A percentile compares a stretch with the other conserved stretches of the same genome.
phyloP scores from a whole-genome alignment of 2,888 invertebrate genomes.

The Subacronicta megacephala region DNA sequence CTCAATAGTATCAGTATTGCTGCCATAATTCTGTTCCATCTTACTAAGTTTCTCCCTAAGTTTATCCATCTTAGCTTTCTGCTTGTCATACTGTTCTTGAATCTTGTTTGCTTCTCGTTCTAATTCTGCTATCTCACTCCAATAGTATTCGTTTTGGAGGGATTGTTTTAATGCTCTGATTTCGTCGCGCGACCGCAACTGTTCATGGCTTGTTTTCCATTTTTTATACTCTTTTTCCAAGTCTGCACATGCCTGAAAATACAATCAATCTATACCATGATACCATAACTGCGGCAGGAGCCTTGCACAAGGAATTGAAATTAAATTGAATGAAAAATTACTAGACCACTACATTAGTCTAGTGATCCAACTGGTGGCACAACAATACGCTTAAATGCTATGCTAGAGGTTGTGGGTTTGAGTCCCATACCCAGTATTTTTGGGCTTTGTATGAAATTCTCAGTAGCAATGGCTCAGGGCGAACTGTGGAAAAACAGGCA shows the following conservation, averaged over 20 bases:
- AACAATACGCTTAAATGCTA: too few species aligned
- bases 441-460: too few species aligned
- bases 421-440: too few species aligned
- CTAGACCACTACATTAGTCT: too few species aligned
- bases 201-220: constrained; percentile 88
- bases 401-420: too few species aligned
- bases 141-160: constrained; percentile 89
- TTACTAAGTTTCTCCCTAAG: constrained; percentile 73
- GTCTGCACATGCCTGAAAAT: constrained; percentile 72
- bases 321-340: too few species aligned
- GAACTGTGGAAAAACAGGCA: too few species aligned
- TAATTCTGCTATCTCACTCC: constrained; percentile 83
- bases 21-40: constrained; percentile 74
- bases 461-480: too few species aligned
- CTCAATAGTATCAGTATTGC: constrained; percentile 80
- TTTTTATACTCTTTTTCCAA: constrained; percentile 85
- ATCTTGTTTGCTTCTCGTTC: constrained; percentile 74
- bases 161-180: constrained; percentile 80
- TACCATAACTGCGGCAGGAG: not conserved
- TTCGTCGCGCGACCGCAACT: constrained; percentile 88
- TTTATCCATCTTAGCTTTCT: constrained; percentile 77
- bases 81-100: constrained; percentile 83
- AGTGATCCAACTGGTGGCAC: too few species aligned
- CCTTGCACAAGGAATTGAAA: too few species aligned
- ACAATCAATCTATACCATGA: not conserved